Evolutionary conservation across 2,113 vertebrate species (phyloP).

Genomic region (Pteropus alecto): DNA sequence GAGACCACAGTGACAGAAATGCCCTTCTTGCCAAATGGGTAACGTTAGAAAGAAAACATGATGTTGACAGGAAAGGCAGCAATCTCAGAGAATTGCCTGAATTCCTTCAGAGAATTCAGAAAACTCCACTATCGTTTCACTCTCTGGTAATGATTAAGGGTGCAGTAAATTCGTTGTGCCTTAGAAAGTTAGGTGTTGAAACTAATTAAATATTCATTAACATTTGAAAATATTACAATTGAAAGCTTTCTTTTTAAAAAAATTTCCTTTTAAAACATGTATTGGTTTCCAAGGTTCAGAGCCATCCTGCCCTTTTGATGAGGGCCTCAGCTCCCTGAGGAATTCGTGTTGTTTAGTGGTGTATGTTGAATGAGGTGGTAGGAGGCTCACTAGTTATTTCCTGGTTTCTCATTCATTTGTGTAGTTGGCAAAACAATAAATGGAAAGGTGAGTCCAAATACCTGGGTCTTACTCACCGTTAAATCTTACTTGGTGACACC

Average conservation of each 20-base stretch:
- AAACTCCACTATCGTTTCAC: not conserved
- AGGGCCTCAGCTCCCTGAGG: not conserved
- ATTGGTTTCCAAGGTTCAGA: not conserved
- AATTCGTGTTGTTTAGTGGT: not conserved
- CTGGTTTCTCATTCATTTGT: not conserved
- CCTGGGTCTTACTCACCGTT: not conserved
- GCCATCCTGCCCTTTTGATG: not conserved
- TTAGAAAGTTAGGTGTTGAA: conserved; percentile 22
- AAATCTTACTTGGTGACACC: not conserved
- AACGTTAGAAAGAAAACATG: not conserved
- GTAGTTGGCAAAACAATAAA: not conserved
- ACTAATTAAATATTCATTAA: not conserved
- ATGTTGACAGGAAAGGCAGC: not conserved
- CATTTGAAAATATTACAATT: not conserved
- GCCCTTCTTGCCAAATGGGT: not conserved
- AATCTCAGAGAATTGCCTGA: not conserved
- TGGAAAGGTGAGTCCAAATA: not conserved
- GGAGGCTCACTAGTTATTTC: not conserved
- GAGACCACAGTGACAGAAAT: conserved; percentile 21
- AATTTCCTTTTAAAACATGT: not conserved
- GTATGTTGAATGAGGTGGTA: not conserved
- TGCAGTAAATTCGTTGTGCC: not conserved
- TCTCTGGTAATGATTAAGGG: not conserved
- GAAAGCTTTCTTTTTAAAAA: not conserved
- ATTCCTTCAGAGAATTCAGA: not conserved